Base-by-base conservation (phyloP, 2,113 vertebrate species). In the Equus quagga region DNA sequence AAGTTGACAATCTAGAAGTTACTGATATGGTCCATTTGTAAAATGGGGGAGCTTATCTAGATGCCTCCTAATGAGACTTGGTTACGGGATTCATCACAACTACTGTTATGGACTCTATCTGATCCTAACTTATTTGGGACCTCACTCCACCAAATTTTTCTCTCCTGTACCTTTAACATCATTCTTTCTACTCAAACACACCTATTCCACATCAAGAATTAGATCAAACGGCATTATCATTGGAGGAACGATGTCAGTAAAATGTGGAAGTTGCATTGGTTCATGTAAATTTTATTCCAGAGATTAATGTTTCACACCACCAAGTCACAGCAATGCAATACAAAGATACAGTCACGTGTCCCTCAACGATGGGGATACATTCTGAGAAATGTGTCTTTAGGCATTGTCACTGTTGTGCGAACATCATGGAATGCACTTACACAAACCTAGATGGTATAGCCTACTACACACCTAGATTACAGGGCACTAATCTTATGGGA, bases 201-300 rank as follows among this genome's bases (percentile, higher is more conserved):
- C 18, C 46, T 15, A 4, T 56, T 64, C 84, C 3, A 2, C 10
- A 11, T 44, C 49, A 19, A 0, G 21, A 60, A 15, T n/a, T 11
- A 23, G 62, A 11, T 65, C 17, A 0, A 4, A 2, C 0, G 44
- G 44, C 51, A 17, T 3, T 15, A 17, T 8, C 23, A 7, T 0
- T 8, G 33, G 72, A 44, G 7, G 17, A 51, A 67, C 1, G 18
- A 14, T 12, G 28, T 8, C 0, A 2, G 46, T 18, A 21, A 11
- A 21, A 26, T 10, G 36, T 21, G 33, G 6, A 86, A 5, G 6
- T 31, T 15, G 28, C n/a, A 5, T 0, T 33, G 19, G 3, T 7
- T 81, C 90, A 24, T 46, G 7, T 9, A 15, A 8, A 49, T 51
- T 75, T 79, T 31, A 75, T 28, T 12, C 8, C 1, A 44, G 64